Base-by-base conservation (phyloP, 2,797 vertebrate species). In the Sebastes kiyomatsui region DNA sequence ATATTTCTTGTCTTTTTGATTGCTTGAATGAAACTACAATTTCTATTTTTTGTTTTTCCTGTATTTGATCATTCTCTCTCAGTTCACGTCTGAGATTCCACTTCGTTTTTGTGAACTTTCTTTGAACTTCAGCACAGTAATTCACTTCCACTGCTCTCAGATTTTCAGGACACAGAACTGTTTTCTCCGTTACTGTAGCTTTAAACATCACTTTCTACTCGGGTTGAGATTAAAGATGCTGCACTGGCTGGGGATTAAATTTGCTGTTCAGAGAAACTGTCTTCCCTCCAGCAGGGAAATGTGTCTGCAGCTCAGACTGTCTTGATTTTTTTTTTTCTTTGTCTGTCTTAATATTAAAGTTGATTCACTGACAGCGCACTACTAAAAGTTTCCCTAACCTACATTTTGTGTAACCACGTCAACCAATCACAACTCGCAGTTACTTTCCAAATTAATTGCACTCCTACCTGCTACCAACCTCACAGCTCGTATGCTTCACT, bases 351-450 rank as follows among this genome's bases (percentile, higher is more conserved):
- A 67, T 81, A 11, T 67, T 11, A 35, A 55, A 62, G 3, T 25
- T 75, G 38, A 42, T 42, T 42, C 38, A 23, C 38, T 28, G 28
- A 66, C 56, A 60, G 27, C 22, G 18, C 62, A 67, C 20, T 80
- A 33, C 42, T 69, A 6, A 65, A 65, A 20, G 6, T 27, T 78
- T 22, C 38, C 27, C 33, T 65, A 4, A 67, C 33, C 61, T 25
- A 27, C 52, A 32, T 73, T 16, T 74, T 75, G n/a, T 71, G 62
- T 70, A 30, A 74, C 75, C 22, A 20, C n/a, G 11, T 72, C 23
- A 82, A 67, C 75, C 42, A 86, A 77, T 91, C 75, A 87, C 38
- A 74, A 56, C 67, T 38, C 4, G 13, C 60, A n/a, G n/a, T 14
- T 25, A 23, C 23, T 54, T 33, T 55, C 20, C 9, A 67, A 72